phyloP scores from a whole-genome alignment of 2,888 invertebrate species.

The Agrilus cyanescens region DNA sequence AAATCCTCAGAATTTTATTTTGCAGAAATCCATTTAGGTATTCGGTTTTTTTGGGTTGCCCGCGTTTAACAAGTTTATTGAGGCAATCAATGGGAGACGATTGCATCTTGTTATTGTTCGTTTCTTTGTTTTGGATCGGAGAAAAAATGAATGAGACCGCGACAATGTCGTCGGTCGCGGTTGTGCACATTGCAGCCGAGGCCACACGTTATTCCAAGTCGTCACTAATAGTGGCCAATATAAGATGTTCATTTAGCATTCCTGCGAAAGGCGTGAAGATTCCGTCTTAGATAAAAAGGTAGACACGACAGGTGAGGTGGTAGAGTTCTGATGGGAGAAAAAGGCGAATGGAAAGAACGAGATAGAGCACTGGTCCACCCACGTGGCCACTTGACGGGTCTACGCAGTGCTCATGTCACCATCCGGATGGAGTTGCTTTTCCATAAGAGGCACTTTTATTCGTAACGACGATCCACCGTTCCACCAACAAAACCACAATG shows the following conservation, averaged over 20 bases:
- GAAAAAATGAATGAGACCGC: too few relatives aligned
- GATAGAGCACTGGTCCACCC: conserved; percentile 33
- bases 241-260: conserved; percentile 16
- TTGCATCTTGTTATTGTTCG: too few relatives aligned
- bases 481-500: conserved; percentile 3
- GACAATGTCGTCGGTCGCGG: too few relatives aligned
- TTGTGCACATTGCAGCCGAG: too few relatives aligned
- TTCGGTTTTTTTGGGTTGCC: too few relatives aligned
- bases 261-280: conserved; percentile 29
- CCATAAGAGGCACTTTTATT: conserved; percentile 6
- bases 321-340: conserved; percentile 8
- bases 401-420: conserved; percentile 30
- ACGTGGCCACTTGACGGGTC: conserved; percentile 34
- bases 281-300: conserved; percentile 15
- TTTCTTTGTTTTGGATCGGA: too few relatives aligned
- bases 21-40: too few relatives aligned
- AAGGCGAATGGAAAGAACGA: conserved; percentile 19
- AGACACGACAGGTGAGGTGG: conserved; percentile 8
- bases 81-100: too few relatives aligned
- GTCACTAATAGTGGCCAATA: conserved; percentile 14
- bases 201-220: too few relatives aligned
- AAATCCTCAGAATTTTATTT: too few relatives aligned
- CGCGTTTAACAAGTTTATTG: too few relatives aligned
- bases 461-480: conserved; percentile 2
- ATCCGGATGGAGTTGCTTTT: conserved; percentile 29